These are phyloP conservation scores for Amia ocellicauda DNA, from an alignment of 2,113 vertebrate genomes.

Conservation along the genomic window DNA sequence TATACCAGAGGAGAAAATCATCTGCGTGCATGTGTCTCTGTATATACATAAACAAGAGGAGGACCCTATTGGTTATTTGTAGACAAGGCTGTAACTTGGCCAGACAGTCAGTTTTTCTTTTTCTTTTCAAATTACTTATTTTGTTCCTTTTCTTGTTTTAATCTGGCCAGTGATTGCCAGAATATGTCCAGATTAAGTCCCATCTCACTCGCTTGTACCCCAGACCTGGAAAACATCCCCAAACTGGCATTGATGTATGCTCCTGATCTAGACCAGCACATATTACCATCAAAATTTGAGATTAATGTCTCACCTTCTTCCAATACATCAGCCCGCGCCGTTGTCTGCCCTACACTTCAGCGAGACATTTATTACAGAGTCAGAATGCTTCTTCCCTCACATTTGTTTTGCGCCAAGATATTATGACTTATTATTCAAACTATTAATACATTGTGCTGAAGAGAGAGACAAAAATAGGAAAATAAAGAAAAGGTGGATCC, in stretches of 20 bases:
- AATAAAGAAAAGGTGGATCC: not conserved
- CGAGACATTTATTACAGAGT: conserved; percentile 1
- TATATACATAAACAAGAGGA: no score
- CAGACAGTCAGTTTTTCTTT: no score
- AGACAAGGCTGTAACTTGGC: no score
- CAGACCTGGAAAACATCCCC: not conserved
- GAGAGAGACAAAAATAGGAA: not conserved
- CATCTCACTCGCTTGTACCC: not conserved
- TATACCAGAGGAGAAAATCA: no score
- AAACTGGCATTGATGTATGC: not conserved
- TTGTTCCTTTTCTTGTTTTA: no score
- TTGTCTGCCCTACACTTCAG: not conserved
- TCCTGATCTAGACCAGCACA: not conserved
- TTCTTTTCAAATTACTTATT: no score
- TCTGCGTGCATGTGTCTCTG: no score
- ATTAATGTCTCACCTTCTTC: not conserved
- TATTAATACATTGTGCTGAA: not conserved
- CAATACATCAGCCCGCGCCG: conserved; percentile 14
- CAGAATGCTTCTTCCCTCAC: not conserved
- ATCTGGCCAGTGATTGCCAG: no score
- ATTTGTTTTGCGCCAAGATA: not conserved
- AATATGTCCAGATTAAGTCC: no score
- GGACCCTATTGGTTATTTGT: no score
- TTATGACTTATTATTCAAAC: not conserved
- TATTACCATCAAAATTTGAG: conserved; percentile 1